Evolutionary conservation across 2,888 invertebrate genomes (phyloP), one percentile per base, ranked within the genome.

Genomic region (Dermolepida albohirtum): DNA sequence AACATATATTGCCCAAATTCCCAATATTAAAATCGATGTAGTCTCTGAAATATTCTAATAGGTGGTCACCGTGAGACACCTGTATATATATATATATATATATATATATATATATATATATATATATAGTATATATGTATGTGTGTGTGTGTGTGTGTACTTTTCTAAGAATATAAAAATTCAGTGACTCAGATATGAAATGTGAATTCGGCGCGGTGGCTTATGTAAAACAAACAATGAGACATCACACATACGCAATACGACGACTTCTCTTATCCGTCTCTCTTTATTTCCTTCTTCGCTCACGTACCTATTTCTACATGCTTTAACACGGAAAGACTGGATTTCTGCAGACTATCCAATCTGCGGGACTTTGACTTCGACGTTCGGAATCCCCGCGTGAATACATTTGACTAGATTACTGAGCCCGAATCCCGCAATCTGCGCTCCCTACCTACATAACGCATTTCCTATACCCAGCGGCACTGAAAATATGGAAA

Each of bases 351-450:
- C 51, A 59, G 57, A 59, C 59, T 59, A 66, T 70, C 68, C 55
- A 59, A 52, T 67, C 59, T 59, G 63, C 34, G 50, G 44, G 59
- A 57, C 67, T 62, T 67, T 51, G 67, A 59, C 67, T 71, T 71
- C 71, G 71, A 69, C 69, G 62, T 69, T 64, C 57, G 55, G 64
- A 64, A 69, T 69, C 70, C 66, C 67, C 71, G 67, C 69, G 67
- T 64, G 71, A 71, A 71, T 71, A 71, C 71, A 71, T 71, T 71
- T 71, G 71, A 71, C 71, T 71, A 69, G 71, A 71, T 71, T 71
- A 69, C 71, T 55, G 44, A 70, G 66, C 63, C 66, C 64, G 71
- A 52, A 69, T 65, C 70, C 68, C 57, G 62, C 68, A 71, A 71
- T 68, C 71, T 66, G 66, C 49, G 63, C 59, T 64, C 51, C 64